Percentiles rank a stretch among this genome's conserved stretches.
These are phyloP conservation scores for Drosophila erecta DNA, from an alignment of 1,140 invertebrate genomes.

Conservation along the genomic window DNA sequence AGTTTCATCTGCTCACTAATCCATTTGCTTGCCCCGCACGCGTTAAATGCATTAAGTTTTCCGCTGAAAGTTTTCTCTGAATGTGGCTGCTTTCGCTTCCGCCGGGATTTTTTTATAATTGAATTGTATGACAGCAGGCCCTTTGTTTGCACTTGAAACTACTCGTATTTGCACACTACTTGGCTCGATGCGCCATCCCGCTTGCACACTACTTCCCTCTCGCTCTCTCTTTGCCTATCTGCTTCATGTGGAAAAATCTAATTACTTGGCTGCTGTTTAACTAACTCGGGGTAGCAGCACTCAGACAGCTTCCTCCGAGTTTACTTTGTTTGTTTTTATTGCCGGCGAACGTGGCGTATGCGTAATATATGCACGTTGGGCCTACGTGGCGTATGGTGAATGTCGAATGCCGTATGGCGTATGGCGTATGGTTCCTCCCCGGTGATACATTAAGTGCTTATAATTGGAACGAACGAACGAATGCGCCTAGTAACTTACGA, in stretches of 20 bases:
- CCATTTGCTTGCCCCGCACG: conserved; percentile 77
- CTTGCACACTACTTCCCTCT: conserved; percentile 3
- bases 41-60: conserved; percentile 79
- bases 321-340: conserved; percentile 62
- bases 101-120: conserved; percentile 62
- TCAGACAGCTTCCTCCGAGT: conserved; percentile 26
- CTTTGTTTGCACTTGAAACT: conserved; percentile 78
- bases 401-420: conserved; percentile 8
- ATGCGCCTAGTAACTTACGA: conserved; percentile 77
- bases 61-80: conserved; percentile 39
- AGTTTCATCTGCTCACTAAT: conserved; percentile 50
- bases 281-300: conserved; percentile 49
- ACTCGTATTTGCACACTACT: conserved; percentile 58
- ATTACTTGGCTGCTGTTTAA: conserved; percentile 77
- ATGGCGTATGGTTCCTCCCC: conserved; percentile 21
- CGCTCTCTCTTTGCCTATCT: conserved; percentile 6
- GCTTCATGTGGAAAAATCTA: conserved; percentile 77
- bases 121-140: conserved; percentile 66
- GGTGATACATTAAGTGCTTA: conserved; percentile 78
- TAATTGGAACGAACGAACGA: conserved; percentile 79
- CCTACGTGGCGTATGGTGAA: conserved; percentile 39
- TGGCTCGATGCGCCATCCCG: conserved; percentile 4
- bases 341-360: conserved; percentile 64
- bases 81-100: conserved; percentile 17
- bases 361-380: conserved; percentile 64